These are phyloP conservation scores for Chymomyza costata DNA, from an alignment of 1,140 invertebrate species.

Conservation along the genomic window DNA sequence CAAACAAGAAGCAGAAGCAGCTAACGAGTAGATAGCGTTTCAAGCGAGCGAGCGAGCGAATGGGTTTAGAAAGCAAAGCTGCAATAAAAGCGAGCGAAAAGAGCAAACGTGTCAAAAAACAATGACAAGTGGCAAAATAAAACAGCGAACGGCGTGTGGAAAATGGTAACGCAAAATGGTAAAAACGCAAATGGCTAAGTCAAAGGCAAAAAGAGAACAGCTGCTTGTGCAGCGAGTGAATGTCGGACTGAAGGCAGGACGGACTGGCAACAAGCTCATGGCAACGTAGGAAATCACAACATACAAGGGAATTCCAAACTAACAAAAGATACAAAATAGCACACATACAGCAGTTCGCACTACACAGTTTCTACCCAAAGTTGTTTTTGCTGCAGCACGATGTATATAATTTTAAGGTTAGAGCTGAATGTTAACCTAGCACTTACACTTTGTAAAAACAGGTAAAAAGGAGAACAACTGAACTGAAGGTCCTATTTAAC, in stretches of 20 bases:
- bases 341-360: not conserved
- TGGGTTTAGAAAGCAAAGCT: conserved; percentile 16
- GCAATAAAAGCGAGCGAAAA: conserved; percentile 31
- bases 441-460: not conserved
- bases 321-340: too few species aligned
- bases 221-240: conserved; percentile 6
- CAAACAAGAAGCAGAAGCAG: not conserved
- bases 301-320: not conserved
- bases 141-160: too few species aligned
- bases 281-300: conserved; percentile 10
- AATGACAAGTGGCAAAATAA: not conserved
- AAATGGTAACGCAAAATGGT: too few species aligned
- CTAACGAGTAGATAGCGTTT: not conserved
- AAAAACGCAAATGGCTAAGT: too few species aligned
- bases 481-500: too few species aligned
- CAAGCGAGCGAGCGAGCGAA: conserved; percentile 25
- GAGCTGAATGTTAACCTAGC: too few species aligned
- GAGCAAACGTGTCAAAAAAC: conserved; percentile 62
- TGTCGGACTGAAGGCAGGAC: not conserved
- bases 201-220: conserved; percentile 27
- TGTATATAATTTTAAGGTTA: too few species aligned
- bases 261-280: not conserved
- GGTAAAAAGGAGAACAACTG: too few species aligned
- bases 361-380: too few species aligned
- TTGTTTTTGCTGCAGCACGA: too few species aligned